phyloP scores from a whole-genome alignment of 2,888 invertebrate genomes.

The Dinocampus coccinellae region DNA sequence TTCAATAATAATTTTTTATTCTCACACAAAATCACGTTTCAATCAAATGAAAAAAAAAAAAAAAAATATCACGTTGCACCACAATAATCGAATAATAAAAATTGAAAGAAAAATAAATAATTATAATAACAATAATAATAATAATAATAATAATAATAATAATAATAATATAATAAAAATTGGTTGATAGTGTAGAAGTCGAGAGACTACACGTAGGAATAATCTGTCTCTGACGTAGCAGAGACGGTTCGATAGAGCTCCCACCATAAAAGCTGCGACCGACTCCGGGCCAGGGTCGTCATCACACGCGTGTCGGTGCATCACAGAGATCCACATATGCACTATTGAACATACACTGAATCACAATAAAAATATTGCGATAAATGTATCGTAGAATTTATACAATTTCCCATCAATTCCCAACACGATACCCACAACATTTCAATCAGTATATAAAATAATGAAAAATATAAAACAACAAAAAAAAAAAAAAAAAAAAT shows the following conservation, averaged over 20 bases:
- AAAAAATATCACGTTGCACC: too few relatives aligned
- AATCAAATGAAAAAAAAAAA: too few relatives aligned
- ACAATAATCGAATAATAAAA: neutral
- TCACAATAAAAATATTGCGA: neutral
- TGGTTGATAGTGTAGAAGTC: neutral
- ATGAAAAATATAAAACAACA: conserved; percentile 1
- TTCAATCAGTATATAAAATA: neutral
- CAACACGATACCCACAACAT: neutral
- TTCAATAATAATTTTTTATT: too few relatives aligned
- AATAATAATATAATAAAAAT: neutral
- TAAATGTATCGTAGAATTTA: neutral
- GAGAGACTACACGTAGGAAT: neutral
- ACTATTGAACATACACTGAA: neutral
- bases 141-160: too few relatives aligned
- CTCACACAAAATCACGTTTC: too few relatives aligned
- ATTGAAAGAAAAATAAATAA: neutral
- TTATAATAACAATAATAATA: neutral
- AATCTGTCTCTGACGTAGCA: conserved; percentile 27
- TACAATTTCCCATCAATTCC: neutral
- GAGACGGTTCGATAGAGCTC: conserved; percentile 35
- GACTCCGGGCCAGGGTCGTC: conserved; percentile 37
- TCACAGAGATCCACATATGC: neutral
- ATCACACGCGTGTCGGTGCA: neutral
- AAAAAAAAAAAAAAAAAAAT: neutral
- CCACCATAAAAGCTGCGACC: conserved; percentile 18